Base-by-base conservation (phyloP, 2,113 vertebrate genomes). In the Charina bottae region DNA sequence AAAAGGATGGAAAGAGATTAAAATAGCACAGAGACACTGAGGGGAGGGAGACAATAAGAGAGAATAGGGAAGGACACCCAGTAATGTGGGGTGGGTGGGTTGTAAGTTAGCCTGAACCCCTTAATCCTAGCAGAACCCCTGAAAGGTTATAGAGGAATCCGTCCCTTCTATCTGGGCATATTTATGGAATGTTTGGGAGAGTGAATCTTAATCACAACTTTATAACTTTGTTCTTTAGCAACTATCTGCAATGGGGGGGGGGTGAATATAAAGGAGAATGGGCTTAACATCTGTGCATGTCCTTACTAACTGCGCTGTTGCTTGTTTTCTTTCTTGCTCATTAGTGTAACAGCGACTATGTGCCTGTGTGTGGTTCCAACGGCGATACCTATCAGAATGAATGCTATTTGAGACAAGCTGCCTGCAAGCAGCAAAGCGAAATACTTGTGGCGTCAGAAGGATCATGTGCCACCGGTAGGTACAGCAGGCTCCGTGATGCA, bases 321-420 rank as follows among this genome's bases (percentile, higher is more conserved):
- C 0, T n/a, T 58, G 46, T 49, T 93, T 92, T 42, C 90, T 1
- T 91, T 93, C 7, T 53, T 93, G 42, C 90, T 93, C 94, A 0
- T 46, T 97, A 99, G 99, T 99, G 99, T 95, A 99, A 98, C 98
- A 99, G 97, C 93, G 99, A 99, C 97, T 99, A 99, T n/a, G 98
- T 98, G 96, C 99, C 99, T 19, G 99, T 99, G 93, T 99, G 99
- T 49, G 99, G 99, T 97, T 99, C 99, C 97, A 99, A 99, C 68
- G 99, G 99, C 0, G 98, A 99, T 97, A 99, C 99, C 97, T 99
- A 99, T 97, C 98, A 99, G 98, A 99, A 99, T 0, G 99, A 99
- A 72, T 99, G 99, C 96, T 99, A 98, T 97, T 97, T 99, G 97
- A 98, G 98, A 54, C 98, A 99, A 93, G 99, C 99, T n/a, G 98